These are phyloP conservation scores for Monodelphis domestica DNA, from an alignment of 2,797 vertebrate genomes.

Conservation along the genomic window DNA sequence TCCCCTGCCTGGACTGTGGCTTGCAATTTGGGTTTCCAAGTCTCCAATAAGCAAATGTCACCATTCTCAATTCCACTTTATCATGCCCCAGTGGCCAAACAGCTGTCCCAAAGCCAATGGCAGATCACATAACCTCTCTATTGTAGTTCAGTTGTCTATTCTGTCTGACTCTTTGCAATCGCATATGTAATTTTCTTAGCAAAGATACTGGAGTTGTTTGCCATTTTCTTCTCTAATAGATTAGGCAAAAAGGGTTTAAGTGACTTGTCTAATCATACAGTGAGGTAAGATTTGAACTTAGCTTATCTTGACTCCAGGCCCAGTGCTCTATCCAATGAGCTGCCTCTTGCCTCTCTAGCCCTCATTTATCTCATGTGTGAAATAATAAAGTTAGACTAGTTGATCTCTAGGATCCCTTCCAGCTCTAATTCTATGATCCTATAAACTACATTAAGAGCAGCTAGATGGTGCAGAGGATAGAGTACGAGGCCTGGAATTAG, in stretches of 20 bases:
- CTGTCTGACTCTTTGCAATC: background rate
- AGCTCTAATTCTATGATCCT: background rate
- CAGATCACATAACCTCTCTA: background rate
- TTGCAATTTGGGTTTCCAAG: slow-evolving; percentile 90
- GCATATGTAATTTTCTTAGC: background rate
- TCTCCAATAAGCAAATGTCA: slow-evolving; percentile 94
- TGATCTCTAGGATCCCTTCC: background rate
- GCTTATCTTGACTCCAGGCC: background rate
- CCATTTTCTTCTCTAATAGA: no score
- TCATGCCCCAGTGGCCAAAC: no score
- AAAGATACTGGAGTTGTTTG: background rate
- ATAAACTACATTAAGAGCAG: background rate
- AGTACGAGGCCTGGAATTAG: no score
- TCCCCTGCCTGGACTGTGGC: slow-evolving; percentile 91
- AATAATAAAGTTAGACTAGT: background rate
- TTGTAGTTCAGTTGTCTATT: background rate
- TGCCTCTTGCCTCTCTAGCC: background rate
- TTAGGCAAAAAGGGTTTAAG: background rate
- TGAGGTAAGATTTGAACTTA: background rate
- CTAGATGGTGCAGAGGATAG: no score
- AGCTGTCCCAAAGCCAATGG: background rate
- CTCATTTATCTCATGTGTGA: background rate
- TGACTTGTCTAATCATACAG: background rate
- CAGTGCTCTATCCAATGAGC: background rate
- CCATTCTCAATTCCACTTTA: background rate